These are phyloP conservation scores for Orientallactaga sibirica DNA, from an alignment of 2,797 vertebrate genomes.

Conservation along the genomic window DNA sequence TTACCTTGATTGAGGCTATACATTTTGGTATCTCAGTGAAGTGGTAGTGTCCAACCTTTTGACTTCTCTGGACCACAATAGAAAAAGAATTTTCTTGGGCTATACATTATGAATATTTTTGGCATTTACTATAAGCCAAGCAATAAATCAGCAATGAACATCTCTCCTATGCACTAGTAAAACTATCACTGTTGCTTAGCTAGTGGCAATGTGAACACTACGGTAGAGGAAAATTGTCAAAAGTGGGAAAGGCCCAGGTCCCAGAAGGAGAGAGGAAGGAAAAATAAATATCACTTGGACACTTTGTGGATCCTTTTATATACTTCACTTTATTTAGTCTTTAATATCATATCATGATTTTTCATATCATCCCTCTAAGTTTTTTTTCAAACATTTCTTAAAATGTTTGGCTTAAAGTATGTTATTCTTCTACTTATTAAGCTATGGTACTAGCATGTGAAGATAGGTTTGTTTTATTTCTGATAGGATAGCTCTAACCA, in stretches of 20 bases:
- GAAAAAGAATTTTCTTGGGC: too few relatives aligned
- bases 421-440: conserved; percentile 4
- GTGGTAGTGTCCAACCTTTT: too few relatives aligned
- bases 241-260: fast-evolving
- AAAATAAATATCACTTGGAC: background rate
- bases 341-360: background rate
- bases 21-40: conserved; percentile 2
- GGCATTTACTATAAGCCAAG: background rate
- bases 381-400: background rate
- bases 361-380: background rate
- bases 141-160: background rate
- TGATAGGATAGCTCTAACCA: background rate
- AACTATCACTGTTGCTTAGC: background rate
- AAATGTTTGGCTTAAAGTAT: background rate
- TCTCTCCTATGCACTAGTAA: background rate
- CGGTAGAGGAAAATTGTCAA: background rate
- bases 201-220: background rate
- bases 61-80: too few relatives aligned
- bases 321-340: background rate
- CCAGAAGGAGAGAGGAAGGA: background rate
- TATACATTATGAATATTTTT: background rate
- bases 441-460: background rate
- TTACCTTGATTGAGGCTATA: background rate
- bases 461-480: background rate
- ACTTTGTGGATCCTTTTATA: background rate